Conservation (phyloP, 2,888 invertebrate species). For the Acronicta aceris region DNA sequence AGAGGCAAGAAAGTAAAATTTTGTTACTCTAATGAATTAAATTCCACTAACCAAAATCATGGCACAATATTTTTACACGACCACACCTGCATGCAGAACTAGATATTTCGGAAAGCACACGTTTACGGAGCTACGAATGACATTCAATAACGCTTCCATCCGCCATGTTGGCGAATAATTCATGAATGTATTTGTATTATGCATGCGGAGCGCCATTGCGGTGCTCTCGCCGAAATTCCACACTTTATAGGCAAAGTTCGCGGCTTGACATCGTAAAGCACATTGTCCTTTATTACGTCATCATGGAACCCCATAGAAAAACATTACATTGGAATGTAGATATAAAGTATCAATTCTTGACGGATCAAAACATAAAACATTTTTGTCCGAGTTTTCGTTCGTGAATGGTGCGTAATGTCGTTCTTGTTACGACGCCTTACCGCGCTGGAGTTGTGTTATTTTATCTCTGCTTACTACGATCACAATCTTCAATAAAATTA, state of each 20-base stretch:
- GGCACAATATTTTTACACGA: slow-evolving; percentile 37
- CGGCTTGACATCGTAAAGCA: slow-evolving; percentile 50
- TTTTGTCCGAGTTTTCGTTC: slow-evolving; percentile 12
- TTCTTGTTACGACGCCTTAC: too few species aligned
- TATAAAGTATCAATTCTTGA: slow-evolving; percentile 36
- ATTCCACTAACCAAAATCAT: slow-evolving; percentile 30
- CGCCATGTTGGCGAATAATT: slow-evolving; percentile 55
- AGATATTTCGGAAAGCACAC: slow-evolving; percentile 56
- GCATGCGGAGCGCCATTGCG: slow-evolving; percentile 52
- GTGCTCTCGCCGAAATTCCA: slow-evolving; percentile 50
- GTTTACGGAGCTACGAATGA: slow-evolving; percentile 55
- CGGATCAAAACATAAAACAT: slow-evolving; percentile 8
- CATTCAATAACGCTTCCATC: slow-evolving; percentile 60
- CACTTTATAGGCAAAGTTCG: slow-evolving; percentile 59
- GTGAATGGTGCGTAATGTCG: slow-evolving; percentile 5
- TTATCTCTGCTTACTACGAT: too few species aligned
- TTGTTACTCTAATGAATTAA: neutral
- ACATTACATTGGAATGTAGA: slow-evolving; percentile 50
- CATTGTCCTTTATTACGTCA: slow-evolving; percentile 56
- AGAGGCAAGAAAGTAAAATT: too few species aligned
- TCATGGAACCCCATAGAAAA: slow-evolving; percentile 43
- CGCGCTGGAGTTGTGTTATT: too few species aligned
- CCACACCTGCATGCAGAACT: slow-evolving; percentile 51
- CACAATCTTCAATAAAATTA: too few species aligned
- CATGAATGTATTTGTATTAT: slow-evolving; percentile 62